These are phyloP conservation scores for Lasioglossum leucozonium DNA, from an alignment of 2,888 invertebrate species.

Conservation along the genomic window DNA sequence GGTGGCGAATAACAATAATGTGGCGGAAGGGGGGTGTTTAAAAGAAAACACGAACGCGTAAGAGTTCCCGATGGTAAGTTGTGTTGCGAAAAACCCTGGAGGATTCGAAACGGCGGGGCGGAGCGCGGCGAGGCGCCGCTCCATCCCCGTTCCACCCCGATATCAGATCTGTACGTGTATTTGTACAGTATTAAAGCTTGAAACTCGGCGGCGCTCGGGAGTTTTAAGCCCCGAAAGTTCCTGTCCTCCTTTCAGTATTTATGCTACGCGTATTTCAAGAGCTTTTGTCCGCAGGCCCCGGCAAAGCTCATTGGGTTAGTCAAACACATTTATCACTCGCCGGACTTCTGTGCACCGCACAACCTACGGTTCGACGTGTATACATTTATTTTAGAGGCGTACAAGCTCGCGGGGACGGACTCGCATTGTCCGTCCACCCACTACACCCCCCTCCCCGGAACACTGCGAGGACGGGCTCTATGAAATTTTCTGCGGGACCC, in stretches of 20 bases:
- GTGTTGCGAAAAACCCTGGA: conserved; percentile 54
- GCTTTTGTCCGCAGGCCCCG: conserved; percentile 65
- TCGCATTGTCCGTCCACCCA: conserved; percentile 24
- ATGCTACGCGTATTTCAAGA: conserved; percentile 66
- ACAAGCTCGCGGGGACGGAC: conserved; percentile 2
- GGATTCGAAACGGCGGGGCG: conserved; percentile 46
- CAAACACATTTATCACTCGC: conserved; percentile 67
- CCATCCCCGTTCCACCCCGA: conserved; percentile 35
- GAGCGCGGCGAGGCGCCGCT: not conserved
- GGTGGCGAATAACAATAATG: conserved; percentile 63
- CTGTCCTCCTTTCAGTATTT: conserved; percentile 69
- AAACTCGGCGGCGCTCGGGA: conserved; percentile 56
- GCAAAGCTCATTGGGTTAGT: conserved; percentile 68
- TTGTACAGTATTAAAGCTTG: conserved; percentile 73
- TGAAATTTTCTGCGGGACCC: conserved; percentile 27
- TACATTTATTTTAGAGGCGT: conserved; percentile 18
- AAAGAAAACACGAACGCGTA: conserved; percentile 56
- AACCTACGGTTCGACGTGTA: conserved; percentile 30
- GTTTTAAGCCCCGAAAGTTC: conserved; percentile 68
- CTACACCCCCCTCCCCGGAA: not conserved
- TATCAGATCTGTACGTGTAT: conserved; percentile 63
- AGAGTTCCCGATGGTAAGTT: conserved; percentile 65
- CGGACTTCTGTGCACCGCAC: conserved; percentile 36
- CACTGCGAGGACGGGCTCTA: not conserved
- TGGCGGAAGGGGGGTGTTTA: conserved; percentile 44